Conservation (phyloP, 2,113 vertebrate species). For the Halcyon senegalensis region DNA sequence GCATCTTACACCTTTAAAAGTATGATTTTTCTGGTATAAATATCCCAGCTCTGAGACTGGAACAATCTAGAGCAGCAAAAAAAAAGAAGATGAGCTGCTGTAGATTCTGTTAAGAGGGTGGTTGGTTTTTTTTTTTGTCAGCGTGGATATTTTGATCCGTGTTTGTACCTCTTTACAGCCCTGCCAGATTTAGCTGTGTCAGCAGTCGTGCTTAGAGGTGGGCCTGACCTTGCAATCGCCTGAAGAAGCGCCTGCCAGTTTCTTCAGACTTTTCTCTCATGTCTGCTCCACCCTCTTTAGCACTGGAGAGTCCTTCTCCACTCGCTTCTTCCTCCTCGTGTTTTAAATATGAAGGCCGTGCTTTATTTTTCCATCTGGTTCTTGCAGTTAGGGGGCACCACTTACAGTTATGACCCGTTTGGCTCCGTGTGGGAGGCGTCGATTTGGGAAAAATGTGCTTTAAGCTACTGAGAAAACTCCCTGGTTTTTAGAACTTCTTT, state of each 20-base stretch:
- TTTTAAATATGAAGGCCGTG: conserved; percentile 39
- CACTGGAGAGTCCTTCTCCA: neutral
- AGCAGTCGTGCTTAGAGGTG: conserved; percentile 54
- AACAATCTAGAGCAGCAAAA: conserved; percentile 44
- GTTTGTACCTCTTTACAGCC: conserved; percentile 39
- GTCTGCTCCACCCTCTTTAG: conserved; percentile 44
- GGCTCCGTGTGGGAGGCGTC: conserved; percentile 16
- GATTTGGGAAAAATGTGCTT: conserved; percentile 27
- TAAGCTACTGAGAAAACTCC: conserved; percentile 39
- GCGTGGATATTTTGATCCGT: neutral
- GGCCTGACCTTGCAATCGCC: conserved; percentile 62
- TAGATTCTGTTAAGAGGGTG: neutral
- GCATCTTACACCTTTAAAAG: conserved; percentile 2
- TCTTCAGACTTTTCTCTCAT: conserved; percentile 49
- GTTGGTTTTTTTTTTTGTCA: neutral
- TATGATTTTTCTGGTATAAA: neutral
- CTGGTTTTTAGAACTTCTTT: neutral
- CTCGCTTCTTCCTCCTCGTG: conserved; percentile 11
- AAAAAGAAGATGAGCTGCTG: neutral
- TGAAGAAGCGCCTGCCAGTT: conserved; percentile 43
- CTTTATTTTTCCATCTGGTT: conserved; percentile 36
- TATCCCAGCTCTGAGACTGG: neutral
- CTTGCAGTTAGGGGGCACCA: conserved; percentile 59
- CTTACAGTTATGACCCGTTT: conserved; percentile 21
- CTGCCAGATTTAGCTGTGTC: conserved; percentile 38